Conservation (phyloP, 2,888 invertebrate genomes). For the Stictocephala bisonia region DNA sequence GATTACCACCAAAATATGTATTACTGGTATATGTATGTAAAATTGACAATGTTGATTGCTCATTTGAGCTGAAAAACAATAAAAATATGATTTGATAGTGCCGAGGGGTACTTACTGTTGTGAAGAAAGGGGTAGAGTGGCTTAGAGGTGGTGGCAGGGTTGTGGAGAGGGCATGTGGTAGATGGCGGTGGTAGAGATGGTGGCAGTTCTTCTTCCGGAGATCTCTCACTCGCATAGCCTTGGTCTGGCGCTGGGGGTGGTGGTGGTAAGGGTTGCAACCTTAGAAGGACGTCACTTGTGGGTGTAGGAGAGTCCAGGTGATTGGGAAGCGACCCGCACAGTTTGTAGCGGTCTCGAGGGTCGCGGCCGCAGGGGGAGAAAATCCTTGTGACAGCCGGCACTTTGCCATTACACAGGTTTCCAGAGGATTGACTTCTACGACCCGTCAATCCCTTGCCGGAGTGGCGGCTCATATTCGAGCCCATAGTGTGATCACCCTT, state of each 20-base stretch:
- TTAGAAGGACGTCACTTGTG: conserved; percentile 57
- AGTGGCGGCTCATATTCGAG: conserved; percentile 82
- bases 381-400: conserved; percentile 60
- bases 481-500: conserved; percentile 70
- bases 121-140: conserved; percentile 55
- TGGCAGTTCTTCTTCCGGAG: conserved; percentile 80
- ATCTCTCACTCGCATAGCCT: conserved; percentile 81
- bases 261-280: conserved; percentile 36
- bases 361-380: conserved; percentile 51
- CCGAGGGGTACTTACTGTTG: conserved; percentile 53
- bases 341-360: conserved; percentile 63
- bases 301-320: conserved; percentile 73
- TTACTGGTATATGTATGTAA: no score
- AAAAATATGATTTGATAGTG: no score
- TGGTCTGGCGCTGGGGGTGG: conserved; percentile 67
- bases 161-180: conserved; percentile 53
- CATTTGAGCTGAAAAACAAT: no score
- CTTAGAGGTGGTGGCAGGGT: conserved; percentile 51
- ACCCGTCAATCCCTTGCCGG: conserved; percentile 77
- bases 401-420: conserved; percentile 76
- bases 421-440: conserved; percentile 80
- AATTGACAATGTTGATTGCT: no score
- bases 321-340: conserved; percentile 75
- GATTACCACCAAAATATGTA: no score
- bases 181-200: conserved; percentile 47